phyloP scores from a whole-genome alignment of 2,888 invertebrate species.

The Axea sp. region DNA sequence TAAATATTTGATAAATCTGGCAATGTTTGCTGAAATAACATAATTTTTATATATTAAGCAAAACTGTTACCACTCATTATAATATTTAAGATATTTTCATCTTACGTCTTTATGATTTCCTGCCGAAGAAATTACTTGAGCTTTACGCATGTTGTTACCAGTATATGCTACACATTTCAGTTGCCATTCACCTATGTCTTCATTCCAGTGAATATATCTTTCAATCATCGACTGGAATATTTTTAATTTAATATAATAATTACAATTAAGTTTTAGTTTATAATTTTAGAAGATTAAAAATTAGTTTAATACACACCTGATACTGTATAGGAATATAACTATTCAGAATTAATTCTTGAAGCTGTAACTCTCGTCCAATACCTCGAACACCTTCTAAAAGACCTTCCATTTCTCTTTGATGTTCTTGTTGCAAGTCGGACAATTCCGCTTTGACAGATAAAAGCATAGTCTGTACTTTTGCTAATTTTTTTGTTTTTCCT shows the following conservation, averaged over 20 bases:
- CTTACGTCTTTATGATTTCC: slow-evolving; percentile 75
- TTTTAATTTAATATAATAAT: slow-evolving; percentile 4
- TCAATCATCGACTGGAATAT: slow-evolving; percentile 88
- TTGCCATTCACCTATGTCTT: slow-evolving; percentile 99
- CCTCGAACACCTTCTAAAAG: slow-evolving; percentile 95
- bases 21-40: no score
- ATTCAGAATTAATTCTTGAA: slow-evolving; percentile 94
- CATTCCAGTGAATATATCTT: slow-evolving; percentile 97
- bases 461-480: slow-evolving; percentile 91
- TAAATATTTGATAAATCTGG: no score
- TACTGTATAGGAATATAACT: slow-evolving; percentile 96
- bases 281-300: no score
- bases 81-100: no score
- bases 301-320: slow-evolving; percentile 84
- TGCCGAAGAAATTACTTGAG: slow-evolving; percentile 74
- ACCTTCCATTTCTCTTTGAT: slow-evolving; percentile 98
- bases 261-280: no score
- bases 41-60: no score
- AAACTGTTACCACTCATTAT: no score
- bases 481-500: slow-evolving; percentile 95
- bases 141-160: slow-evolving; percentile 97
- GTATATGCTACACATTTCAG: slow-evolving; percentile 98
- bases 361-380: slow-evolving; percentile 92
- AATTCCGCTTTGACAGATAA: slow-evolving; percentile 92
- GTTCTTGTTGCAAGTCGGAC: slow-evolving; percentile 93